A percentile compares a stretch with the other conserved stretches of the same genome.
phyloP scores from a whole-genome alignment of 1,140 invertebrate species.

The Drosophila simulans region DNA sequence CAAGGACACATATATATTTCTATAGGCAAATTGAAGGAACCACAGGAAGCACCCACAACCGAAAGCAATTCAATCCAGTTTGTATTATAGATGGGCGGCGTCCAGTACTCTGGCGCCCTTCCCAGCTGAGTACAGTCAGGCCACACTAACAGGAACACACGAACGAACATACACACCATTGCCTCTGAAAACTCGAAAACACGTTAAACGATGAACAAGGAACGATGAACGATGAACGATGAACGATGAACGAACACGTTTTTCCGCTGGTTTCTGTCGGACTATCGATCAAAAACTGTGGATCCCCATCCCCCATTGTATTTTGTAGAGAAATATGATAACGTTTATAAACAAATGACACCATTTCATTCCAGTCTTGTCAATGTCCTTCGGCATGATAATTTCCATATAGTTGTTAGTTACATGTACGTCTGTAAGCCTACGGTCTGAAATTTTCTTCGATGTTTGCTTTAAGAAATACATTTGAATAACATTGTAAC shows the following conservation, averaged over 20 bases:
- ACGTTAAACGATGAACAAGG: slow-evolving; percentile 8
- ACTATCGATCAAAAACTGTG: not conserved
- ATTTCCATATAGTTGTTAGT: slow-evolving; percentile 17
- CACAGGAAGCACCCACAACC: slow-evolving; percentile 29
- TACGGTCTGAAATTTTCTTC: not conserved
- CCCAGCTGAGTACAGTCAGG: slow-evolving; percentile 37
- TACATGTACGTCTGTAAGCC: slow-evolving; percentile 10
- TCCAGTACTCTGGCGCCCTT: not conserved
- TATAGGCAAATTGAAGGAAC: slow-evolving; percentile 44
- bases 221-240: too few species aligned
- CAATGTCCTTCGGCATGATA: not conserved
- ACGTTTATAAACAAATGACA: not conserved
- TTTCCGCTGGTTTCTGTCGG: slow-evolving; percentile 4
- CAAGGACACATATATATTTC: slow-evolving; percentile 58
- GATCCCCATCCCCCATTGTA: not conserved
- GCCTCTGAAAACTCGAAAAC: slow-evolving; percentile 27
- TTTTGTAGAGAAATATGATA: slow-evolving; percentile 6
- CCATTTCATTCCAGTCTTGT: not conserved
- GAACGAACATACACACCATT: slow-evolving; percentile 28
- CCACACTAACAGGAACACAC: slow-evolving; percentile 22
- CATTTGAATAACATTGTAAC: slow-evolving; percentile 15
- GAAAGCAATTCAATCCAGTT: slow-evolving; percentile 28
- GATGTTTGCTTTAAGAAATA: slow-evolving; percentile 20
- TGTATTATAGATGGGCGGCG: slow-evolving; percentile 43
- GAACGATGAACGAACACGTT: not conserved